These are phyloP conservation scores for Aphodius granarius DNA, from an alignment of 2,888 invertebrate species.

Conservation along the genomic window DNA sequence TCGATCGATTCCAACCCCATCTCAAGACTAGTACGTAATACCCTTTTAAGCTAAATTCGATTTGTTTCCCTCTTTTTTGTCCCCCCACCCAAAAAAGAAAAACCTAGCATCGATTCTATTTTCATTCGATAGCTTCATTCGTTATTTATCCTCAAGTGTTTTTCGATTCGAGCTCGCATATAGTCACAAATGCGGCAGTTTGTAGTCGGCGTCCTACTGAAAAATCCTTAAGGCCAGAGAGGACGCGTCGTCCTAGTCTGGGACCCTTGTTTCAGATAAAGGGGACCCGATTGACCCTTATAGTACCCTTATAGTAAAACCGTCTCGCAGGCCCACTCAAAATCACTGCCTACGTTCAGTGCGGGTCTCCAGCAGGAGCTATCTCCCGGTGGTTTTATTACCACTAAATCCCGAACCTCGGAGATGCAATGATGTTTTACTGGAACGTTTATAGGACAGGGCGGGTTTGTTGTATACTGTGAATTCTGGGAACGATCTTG, in stretches of 20 bases:
- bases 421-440: not conserved
- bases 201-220: not conserved
- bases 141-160: not conserved
- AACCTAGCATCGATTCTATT: not conserved
- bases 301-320: constrained; percentile 24
- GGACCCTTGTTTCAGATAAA: constrained; percentile 8
- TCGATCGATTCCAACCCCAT: not conserved
- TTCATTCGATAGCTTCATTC: not conserved
- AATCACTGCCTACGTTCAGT: constrained; percentile 25
- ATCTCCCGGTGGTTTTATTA: not conserved
- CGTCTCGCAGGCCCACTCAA: constrained; percentile 24
- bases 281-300: constrained; percentile 25
- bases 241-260: not conserved
- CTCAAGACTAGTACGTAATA: not conserved
- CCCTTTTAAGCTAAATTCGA: not conserved
- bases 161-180: not conserved
- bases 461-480: not conserved
- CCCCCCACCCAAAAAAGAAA: not conserved
- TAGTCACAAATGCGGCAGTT: not conserved
- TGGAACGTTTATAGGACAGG: not conserved
- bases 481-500: not conserved
- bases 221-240: not conserved
- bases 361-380: not conserved
- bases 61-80: not conserved
- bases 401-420: not conserved